Conservation (phyloP, 2,113 vertebrate species). For the Dascyllus trimaculatus region DNA sequence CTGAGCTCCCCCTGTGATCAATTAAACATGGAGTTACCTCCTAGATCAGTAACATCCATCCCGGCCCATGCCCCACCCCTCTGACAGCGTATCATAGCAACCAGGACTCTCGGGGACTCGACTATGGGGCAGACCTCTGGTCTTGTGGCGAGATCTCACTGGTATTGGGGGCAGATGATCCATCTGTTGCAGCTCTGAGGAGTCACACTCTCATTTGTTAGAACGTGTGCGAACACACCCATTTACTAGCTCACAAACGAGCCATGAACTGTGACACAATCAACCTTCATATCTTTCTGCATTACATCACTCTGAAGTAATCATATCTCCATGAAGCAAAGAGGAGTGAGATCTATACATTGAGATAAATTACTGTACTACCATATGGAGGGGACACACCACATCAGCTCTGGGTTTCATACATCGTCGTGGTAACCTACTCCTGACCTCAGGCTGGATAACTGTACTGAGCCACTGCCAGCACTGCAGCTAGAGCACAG, state of each 20-base stretch:
- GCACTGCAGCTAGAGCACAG: slow-evolving; percentile 47
- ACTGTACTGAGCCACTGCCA: slow-evolving; percentile 45
- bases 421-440: slow-evolving; percentile 30
- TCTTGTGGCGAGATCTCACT: not conserved
- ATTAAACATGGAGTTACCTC: slow-evolving; percentile 52
- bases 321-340: slow-evolving; percentile 43
- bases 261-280: slow-evolving; percentile 12
- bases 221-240: not conserved
- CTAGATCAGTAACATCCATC: slow-evolving; percentile 47
- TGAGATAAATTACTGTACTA: slow-evolving; percentile 51
- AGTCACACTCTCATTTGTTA: slow-evolving; percentile 13
- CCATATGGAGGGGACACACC: slow-evolving; percentile 29
- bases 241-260: slow-evolving; percentile 2
- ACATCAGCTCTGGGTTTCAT: slow-evolving; percentile 23
- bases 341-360: slow-evolving; percentile 8
- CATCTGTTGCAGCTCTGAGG: slow-evolving; percentile 1
- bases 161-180: not conserved
- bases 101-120: slow-evolving; percentile 11
- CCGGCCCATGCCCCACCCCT: slow-evolving; percentile 4
- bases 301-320: slow-evolving; percentile 48
- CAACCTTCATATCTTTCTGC: slow-evolving; percentile 8
- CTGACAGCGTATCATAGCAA: slow-evolving; percentile 53
- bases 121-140: slow-evolving; percentile 1
- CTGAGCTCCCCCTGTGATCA: slow-evolving; percentile 45
- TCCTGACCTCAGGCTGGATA: slow-evolving; percentile 57